Conservation (phyloP, 2,797 vertebrate genomes). For the Chelon labrosus region DNA sequence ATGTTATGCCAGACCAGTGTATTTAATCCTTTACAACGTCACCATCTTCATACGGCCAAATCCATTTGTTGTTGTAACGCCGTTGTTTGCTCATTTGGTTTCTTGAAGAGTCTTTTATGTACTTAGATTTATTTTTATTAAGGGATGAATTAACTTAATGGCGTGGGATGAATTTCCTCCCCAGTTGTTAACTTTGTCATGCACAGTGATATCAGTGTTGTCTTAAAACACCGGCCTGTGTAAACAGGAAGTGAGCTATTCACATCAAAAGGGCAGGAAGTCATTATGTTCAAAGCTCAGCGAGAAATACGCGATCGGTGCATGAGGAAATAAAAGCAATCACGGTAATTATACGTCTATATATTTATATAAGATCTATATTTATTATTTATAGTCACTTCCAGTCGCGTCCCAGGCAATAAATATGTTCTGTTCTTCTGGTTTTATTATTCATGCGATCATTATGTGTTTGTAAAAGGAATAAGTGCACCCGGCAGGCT, state of each 20-base stretch:
- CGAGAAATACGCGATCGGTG: conserved; percentile 13
- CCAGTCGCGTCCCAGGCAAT: neutral
- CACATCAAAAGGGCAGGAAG: conserved; percentile 35
- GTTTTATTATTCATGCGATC: conserved; percentile 8
- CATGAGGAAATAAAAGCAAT: neutral
- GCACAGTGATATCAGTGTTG: conserved; percentile 1
- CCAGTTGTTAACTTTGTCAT: neutral
- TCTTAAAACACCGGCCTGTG: conserved; percentile 2
- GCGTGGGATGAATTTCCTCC: neutral
- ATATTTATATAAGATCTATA: conserved; percentile 1
- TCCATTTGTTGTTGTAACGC: neutral
- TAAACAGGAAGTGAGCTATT: conserved; percentile 48
- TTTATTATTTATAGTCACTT: neutral
- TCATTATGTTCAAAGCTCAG: conserved; percentile 40
- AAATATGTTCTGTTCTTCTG: neutral
- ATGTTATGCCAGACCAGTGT: too few species aligned
- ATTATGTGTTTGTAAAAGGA: conserved; percentile 8
- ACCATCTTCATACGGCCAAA: neutral
- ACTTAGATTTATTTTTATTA: too few species aligned
- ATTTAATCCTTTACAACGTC: too few species aligned
- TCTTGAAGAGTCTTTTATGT: too few species aligned
- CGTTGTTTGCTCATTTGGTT: too few species aligned
- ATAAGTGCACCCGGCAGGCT: neutral
- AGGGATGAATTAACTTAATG: neutral
- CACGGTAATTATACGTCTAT: neutral